phyloP scores from a whole-genome alignment of 1,140 invertebrate genomes.

The Neodiprion fabricii region DNA sequence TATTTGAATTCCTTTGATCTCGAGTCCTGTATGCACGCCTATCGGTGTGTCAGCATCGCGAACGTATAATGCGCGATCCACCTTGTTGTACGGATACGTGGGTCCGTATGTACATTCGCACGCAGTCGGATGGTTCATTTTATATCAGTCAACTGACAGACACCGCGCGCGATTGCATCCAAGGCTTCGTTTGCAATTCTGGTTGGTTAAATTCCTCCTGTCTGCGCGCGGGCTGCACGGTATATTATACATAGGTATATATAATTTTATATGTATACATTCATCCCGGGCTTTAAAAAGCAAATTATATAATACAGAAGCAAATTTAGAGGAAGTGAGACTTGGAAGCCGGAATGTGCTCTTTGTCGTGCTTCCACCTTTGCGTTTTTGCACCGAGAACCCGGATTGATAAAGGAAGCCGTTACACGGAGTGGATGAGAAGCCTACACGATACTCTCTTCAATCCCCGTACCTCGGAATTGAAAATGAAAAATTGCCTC shows the following conservation, averaged over 20 bases:
- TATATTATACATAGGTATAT: not conserved
- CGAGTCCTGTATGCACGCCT: too few relatives aligned
- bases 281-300: not conserved
- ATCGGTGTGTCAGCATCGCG: not conserved
- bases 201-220: not conserved
- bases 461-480: not conserved
- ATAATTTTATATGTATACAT: not conserved
- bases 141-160: not conserved
- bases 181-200: not conserved
- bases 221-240: not conserved
- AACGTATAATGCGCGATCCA: not conserved
- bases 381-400: not conserved
- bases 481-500: not conserved
- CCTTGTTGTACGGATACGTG: not conserved
- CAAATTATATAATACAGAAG: not conserved
- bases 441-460: not conserved
- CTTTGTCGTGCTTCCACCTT: not conserved
- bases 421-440: not conserved
- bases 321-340: not conserved
- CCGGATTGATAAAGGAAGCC: not conserved
- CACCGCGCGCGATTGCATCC: not conserved
- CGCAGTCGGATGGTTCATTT: not conserved
- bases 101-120: not conserved
- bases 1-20: conserved; percentile 3
- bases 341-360: not conserved